Percentiles rank a stretch among this genome's conserved stretches.
phyloP scores from a whole-genome alignment of 1,140 invertebrate genomes.

The Lasaia peninsularis region DNA sequence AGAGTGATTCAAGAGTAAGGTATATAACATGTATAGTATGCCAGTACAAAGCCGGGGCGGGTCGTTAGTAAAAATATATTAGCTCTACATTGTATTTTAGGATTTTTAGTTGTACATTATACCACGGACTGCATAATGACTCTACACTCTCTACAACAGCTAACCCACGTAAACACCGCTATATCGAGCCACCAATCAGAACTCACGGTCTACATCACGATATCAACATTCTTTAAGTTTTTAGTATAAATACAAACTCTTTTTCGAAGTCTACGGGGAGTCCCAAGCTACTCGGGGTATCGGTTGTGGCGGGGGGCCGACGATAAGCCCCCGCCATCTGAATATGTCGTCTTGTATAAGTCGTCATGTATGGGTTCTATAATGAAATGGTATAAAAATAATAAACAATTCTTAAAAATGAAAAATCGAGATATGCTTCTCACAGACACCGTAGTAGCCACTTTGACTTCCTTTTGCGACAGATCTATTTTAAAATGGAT shows the following conservation, averaged over 20 bases:
- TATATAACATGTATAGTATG: no score
- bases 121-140: neutral
- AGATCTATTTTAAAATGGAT: neutral
- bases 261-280: constrained; percentile 22
- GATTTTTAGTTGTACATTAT: neutral
- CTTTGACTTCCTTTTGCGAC: constrained; percentile 54
- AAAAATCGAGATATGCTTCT: constrained; percentile 49
- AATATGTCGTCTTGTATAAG: constrained; percentile 40
- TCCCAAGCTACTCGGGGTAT: constrained; percentile 46
- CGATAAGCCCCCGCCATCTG: constrained; percentile 40
- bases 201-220: constrained; percentile 34
- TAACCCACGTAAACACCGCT: constrained; percentile 2
- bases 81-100: no score
- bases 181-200: constrained; percentile 32
- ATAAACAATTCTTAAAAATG: constrained; percentile 42
- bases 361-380: constrained; percentile 49
- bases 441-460: constrained; percentile 53
- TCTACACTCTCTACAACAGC: constrained; percentile 1
- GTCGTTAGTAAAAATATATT: no score
- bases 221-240: constrained; percentile 29
- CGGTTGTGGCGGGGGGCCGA: constrained; percentile 51
- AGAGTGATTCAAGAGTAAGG: no score
- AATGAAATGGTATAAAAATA: constrained; percentile 39
- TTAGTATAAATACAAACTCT: constrained; percentile 33
- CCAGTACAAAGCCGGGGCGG: no score